Conservation (phyloP, 2,797 vertebrate genomes). For the Ptychadena robeensis region DNA sequence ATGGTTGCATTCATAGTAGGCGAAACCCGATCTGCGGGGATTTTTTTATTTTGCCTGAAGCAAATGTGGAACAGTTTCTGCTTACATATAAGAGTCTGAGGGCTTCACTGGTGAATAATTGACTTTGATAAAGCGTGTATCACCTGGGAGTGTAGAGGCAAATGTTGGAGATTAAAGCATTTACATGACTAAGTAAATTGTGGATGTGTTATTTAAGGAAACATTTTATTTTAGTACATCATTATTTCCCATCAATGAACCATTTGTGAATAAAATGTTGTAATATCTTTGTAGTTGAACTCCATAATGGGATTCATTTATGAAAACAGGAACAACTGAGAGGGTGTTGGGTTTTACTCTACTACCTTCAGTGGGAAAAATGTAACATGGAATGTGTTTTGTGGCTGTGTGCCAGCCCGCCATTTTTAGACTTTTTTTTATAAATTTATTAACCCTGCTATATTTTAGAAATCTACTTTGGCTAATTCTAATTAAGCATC, state of each 20-base stretch:
- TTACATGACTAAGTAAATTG: conserved; percentile 16
- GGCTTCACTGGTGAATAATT: conserved; percentile 26
- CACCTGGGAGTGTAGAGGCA: conserved; percentile 22
- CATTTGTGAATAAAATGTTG: conserved; percentile 13
- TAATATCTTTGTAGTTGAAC: not conserved
- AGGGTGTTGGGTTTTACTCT: too few relatives aligned
- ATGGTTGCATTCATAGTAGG: conserved; percentile 15
- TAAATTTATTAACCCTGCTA: not conserved
- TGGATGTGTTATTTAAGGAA: conserved; percentile 20
- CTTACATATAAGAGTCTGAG: conserved; percentile 46
- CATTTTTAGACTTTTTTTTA: not conserved
- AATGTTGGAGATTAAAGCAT: conserved; percentile 12
- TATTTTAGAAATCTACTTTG: not conserved
- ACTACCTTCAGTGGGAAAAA: not conserved
- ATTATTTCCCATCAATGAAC: conserved; percentile 21
- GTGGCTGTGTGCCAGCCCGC: not conserved
- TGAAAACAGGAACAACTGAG: not conserved
- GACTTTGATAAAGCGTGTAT: conserved; percentile 50
- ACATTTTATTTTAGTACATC: not conserved
- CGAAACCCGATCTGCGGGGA: conserved; percentile 47
- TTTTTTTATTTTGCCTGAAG: conserved; percentile 49
- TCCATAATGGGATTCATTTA: not conserved
- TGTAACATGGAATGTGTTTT: not conserved
- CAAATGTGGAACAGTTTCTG: conserved; percentile 52
- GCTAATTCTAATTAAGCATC: too few relatives aligned